A percentile compares a stretch with the other conserved stretches of the same genome.
Evolutionary conservation across 2,797 vertebrate genomes (phyloP).

Genomic region (Pogoniulus pusillus): DNA sequence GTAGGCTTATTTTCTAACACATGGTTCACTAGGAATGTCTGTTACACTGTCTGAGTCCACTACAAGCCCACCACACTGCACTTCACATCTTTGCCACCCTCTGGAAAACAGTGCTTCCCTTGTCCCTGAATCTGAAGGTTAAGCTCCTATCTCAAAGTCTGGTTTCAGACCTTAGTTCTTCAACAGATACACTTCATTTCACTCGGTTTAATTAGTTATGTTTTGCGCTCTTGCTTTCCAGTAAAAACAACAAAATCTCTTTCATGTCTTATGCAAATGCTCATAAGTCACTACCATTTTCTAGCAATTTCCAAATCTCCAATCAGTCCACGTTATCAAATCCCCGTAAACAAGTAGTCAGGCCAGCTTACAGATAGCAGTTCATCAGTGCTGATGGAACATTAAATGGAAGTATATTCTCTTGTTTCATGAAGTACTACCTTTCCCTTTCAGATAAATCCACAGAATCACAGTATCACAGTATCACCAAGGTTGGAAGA

Average conservation of each 20-base stretch:
- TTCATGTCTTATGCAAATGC: not conserved
- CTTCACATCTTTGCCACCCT: not conserved
- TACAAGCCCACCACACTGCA: rapidly evolving
- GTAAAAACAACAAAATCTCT: not conserved
- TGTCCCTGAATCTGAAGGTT: not conserved
- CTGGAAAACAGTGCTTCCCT: not conserved
- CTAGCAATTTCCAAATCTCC: not conserved
- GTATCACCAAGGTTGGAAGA: no score
- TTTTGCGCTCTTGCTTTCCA: not conserved
- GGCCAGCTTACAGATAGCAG: not conserved
- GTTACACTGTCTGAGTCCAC: not conserved
- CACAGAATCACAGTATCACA: no score
- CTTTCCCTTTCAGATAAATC: not conserved
- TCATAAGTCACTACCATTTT: not conserved
- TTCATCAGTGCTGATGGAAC: not conserved
- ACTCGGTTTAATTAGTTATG: not conserved
- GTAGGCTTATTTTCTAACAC: not conserved
- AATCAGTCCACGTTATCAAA: not conserved
- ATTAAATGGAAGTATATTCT: no score
- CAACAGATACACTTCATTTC: not conserved
- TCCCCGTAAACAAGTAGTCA: not conserved
- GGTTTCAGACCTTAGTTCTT: not conserved
- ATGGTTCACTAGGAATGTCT: not conserved
- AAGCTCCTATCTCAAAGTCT: not conserved
- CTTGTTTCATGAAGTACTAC: not conserved